These are phyloP conservation scores for Todiramphus saurophagus DNA, from an alignment of 2,113 vertebrate species.

Conservation along the genomic window DNA sequence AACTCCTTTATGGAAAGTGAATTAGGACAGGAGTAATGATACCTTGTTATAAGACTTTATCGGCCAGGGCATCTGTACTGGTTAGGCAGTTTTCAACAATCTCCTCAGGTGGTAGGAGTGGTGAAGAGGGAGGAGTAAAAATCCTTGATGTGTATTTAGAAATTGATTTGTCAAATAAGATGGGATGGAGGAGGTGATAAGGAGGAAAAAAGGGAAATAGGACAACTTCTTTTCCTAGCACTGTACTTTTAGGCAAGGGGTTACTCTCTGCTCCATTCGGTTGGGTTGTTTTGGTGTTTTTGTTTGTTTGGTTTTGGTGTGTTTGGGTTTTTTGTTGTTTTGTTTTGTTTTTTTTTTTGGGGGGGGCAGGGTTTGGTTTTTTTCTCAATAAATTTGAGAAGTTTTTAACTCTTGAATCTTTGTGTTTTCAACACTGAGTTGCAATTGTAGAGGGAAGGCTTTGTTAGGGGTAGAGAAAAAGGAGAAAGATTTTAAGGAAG, in stretches of 20 bases:
- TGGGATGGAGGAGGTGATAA: neutral
- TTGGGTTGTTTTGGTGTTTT: too few relatives aligned
- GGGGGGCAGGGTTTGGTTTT: too few relatives aligned
- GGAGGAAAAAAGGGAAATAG: neutral
- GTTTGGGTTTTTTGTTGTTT: neutral
- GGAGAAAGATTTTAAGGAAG: neutral
- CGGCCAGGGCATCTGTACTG: neutral
- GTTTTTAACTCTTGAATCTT: neutral
- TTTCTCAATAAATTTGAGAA: neutral
- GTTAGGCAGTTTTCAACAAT: neutral
- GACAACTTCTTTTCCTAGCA: neutral
- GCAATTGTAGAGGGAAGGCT: neutral
- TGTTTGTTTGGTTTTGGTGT: too few relatives aligned
- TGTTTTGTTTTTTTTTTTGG: too few relatives aligned
- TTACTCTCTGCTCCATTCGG: neutral
- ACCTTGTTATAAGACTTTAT: neutral
- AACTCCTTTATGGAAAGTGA: constrained; percentile 10
- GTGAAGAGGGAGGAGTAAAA: constrained; percentile 17
- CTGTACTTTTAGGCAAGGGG: neutral
- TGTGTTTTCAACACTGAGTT: neutral
- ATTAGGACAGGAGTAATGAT: neutral
- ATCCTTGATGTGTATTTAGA: neutral
- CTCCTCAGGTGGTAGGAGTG: neutral
- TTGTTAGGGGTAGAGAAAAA: neutral
- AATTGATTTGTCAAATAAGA: neutral